Evolutionary conservation across 2,888 invertebrate genomes (phyloP), one percentile per base, ranked within the genome.

Genomic region (Drosophila stalkeri): DNA sequence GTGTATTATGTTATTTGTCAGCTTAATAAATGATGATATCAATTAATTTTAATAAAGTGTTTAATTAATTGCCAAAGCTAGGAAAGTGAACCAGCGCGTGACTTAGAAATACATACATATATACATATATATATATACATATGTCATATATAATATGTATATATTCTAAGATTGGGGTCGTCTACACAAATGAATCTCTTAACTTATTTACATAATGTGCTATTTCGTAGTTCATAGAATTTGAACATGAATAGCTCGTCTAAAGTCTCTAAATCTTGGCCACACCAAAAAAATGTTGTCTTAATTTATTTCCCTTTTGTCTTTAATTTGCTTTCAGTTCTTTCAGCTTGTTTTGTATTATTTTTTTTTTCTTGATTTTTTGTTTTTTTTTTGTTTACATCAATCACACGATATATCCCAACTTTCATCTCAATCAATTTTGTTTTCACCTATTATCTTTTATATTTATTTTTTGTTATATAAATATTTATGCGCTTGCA

Each of bases 381-480:
- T 43, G 4, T 23, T 33, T 35, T 18, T 9, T 43, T 11, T 23
- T 33, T 35, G 33, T 54, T 18, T 55, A n/a, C 55, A 55, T 67
- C 39, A 39, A 67, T 68, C 55, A 66, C 8, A 44, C 52, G 68
- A 16, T 31, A 66, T 18, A 20, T 68, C 46, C 9, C 69, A 69
- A 67, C 67, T 67, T 67, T 67, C 67, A 56, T 67, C 67, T 27
- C 57, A 35, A 31, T 60, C 60, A 37, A 39, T 49, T 56, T 37
- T 56, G 69, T 57, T 41, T 69, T n/a, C 47, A 67, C 20, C 49
- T 31, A 49, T 69, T 39, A 39, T 39, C 39, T 33, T 20, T 16
- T 31, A n/a, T 27, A 9, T 23, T 8, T 35, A 20, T 37, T 12
- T n/a, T n/a, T 18, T 14, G 14, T 9, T 20, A 12, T 49, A 51